Conservation (phyloP, 1,140 invertebrate species). For the Holcopasites calliopsidis region DNA sequence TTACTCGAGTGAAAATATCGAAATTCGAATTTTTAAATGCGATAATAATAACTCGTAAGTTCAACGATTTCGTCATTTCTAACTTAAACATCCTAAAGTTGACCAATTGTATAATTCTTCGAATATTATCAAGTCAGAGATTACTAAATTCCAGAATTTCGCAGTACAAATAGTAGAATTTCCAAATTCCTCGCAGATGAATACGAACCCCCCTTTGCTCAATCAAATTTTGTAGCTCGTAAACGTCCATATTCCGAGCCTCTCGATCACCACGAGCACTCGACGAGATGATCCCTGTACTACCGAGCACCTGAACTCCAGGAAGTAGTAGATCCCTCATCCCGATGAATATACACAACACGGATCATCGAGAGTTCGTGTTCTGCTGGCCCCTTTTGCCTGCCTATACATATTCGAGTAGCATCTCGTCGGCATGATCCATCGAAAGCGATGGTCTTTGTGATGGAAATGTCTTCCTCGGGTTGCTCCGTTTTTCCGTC, state of each 20-base stretch:
- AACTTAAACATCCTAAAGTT: no score
- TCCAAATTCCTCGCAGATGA: no score
- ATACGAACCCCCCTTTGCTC: no score
- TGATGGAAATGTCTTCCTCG: slow-evolving; percentile 49
- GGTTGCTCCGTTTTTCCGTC: slow-evolving; percentile 5
- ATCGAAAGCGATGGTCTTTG: slow-evolving; percentile 43
- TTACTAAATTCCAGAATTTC: no score
- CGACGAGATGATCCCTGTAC: not conserved
- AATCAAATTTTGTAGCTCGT: not conserved
- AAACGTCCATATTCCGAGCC: not conserved
- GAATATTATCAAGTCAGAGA: no score
- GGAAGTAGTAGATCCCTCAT: not conserved
- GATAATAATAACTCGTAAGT: no score
- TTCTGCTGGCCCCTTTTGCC: slow-evolving; percentile 27
- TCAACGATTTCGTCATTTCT: no score
- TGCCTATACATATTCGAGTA: slow-evolving; percentile 49
- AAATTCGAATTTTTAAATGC: no score
- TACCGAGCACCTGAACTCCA: not conserved
- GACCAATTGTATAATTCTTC: no score
- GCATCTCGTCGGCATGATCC: slow-evolving; percentile 39
- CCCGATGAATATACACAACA: slow-evolving; percentile 37
- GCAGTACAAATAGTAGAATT: no score
- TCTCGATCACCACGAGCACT: not conserved
- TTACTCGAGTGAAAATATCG: no score
- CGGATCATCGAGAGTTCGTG: slow-evolving; percentile 16